Evolutionary conservation across 2,888 invertebrate genomes (phyloP), one percentile per base, ranked within the genome.

Genomic region (Hyposoter didymator): DNA sequence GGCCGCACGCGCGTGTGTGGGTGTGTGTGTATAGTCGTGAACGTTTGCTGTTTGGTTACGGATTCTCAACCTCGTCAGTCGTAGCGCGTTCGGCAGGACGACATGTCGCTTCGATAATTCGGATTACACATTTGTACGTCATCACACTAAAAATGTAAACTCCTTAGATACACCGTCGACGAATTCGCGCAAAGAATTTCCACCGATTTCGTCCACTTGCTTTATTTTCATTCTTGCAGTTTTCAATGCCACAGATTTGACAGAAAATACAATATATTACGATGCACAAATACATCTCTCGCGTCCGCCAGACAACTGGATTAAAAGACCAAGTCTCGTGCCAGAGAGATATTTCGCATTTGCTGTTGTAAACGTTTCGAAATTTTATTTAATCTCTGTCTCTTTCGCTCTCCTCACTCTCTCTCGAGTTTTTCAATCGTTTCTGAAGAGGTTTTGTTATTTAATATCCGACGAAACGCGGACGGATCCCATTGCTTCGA

Each of bases 41-140:
- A 69, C 55, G 49, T 81, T 84, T 78, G 81, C 81, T 78, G 84
- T 74, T 69, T 70, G 78, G 70, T 64, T 75, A 75, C 82, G 59
- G 78, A 82, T 73, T 78, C 66, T 62, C 64, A 22, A 35, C 66
- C 49, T 14, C 45, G 7, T 67, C 17, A 19, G 12, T 47, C n/a
- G 49, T 32, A 28, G 14, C 62, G 35, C 78, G 70, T 52, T 74
- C 7, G 59, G 49, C 84, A 43, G 62, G 82, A 67, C 84, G 76
- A 87, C 32, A 81, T 88, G 88, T 76, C 85, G 73, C 73, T 80
- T 78, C 79, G 73, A 80, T 82, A 75, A 78, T 84, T 88, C 78
- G 69, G 78, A 82, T 84, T 82, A 59, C 70, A 47, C 72, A 43
- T 78, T 78, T 28, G 67, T 82, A 79, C 72, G 12, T 28, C 39